Base-by-base conservation (phyloP, 2,113 vertebrate species). In the Ceyx cyanopectus region DNA sequence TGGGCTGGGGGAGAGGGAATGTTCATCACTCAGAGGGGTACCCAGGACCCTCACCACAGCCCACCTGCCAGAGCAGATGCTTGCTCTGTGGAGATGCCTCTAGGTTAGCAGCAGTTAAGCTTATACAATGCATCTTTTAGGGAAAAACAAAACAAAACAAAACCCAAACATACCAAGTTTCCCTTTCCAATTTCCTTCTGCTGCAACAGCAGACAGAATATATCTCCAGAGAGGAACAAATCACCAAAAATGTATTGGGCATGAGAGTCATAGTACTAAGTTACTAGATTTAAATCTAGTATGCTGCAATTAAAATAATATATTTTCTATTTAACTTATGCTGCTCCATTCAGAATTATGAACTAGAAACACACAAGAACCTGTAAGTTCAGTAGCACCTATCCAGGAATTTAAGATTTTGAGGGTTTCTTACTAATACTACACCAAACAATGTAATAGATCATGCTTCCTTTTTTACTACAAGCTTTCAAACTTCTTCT, bases 21-120 rank as follows among this genome's bases (percentile, higher is more conserved):
- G n/a, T 26, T 73, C 22, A 34, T 57, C 53, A 54, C 26, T 13
- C 20, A 2, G 57, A 24, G 6, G 4, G 7, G 17, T 6, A 24
- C n/a, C 14, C 23, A 6, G 17, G 7, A 24, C n/a, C 14, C 23
- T 76, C 37, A 22, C 29, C 24, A 32, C 96, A 97, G 96, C 93
- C 84, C 81, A 90, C 70, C 90, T 97, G 97, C 97, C 96, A 97
- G 97, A 95, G 20, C 19, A 60, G 34, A 7, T 2, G 2, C 19
- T 73, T 2, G 2, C 19, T 73, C 41, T 57, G 32, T 26, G 41
- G 67, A 90, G 48, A 53, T 72, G 85, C 67, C 94, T 96, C 95
- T 81, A 87, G 95, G 95, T 96, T 56, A 89, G 75, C 56, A 90
- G 48, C 63, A 91, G 79, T 75, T 56, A 72, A 87, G 32, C 27